A percentile compares a stretch with the other conserved stretches of the same genome.
These are phyloP conservation scores for Dallia pectoralis DNA, from an alignment of 2,797 vertebrate species.

Conservation along the genomic window DNA sequence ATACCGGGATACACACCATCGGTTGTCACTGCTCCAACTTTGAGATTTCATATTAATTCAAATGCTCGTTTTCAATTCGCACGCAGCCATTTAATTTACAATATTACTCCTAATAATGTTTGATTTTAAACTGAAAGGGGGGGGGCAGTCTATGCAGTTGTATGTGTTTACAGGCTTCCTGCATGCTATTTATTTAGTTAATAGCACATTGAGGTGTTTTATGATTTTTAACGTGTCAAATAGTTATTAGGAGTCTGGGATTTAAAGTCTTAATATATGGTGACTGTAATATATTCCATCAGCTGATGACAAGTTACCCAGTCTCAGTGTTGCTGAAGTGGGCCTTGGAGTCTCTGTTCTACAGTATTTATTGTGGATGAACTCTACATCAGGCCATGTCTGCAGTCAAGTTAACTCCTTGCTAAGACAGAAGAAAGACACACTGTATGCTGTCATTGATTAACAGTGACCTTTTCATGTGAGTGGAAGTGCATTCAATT, in stretches of 20 bases:
- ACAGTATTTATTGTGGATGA: background rate
- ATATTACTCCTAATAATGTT: no score
- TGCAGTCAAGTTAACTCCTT: background rate
- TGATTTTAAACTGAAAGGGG: no score
- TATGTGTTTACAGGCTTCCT: background rate
- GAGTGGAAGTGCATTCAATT: background rate
- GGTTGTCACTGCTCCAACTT: background rate
- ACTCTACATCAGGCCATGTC: background rate
- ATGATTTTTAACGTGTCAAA: background rate
- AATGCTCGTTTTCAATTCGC: no score
- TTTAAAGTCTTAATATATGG: background rate
- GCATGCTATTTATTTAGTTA: background rate
- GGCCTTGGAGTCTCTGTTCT: background rate
- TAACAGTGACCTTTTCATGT: background rate
- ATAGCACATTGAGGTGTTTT: background rate
- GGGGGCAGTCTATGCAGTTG: no score
- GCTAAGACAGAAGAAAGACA: background rate
- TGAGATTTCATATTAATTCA: background rate
- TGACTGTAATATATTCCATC: background rate
- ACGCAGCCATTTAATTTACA: no score
- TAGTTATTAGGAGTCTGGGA: background rate
- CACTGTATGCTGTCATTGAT: background rate
- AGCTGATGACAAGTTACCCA: background rate
- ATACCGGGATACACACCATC: background rate
- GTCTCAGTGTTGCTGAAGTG: background rate